Percentiles rank a stretch among this genome's conserved stretches.
Evolutionary conservation across 1,140 invertebrate genomes (phyloP).

Genomic region (Drosophila guanche): DNA sequence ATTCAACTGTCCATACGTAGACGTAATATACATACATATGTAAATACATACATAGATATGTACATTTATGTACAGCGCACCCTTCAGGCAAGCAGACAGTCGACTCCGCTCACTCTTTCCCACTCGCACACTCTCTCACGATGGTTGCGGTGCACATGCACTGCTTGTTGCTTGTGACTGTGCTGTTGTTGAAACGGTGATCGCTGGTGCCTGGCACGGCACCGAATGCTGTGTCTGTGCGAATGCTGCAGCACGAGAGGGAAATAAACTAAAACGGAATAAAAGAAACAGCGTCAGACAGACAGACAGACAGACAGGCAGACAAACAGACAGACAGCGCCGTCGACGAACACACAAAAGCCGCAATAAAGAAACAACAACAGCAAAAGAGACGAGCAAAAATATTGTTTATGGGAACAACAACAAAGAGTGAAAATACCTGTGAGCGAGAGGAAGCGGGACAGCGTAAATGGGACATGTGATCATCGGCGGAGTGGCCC

Average conservation of each 20-base stretch:
- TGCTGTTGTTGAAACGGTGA: slow-evolving; percentile 62
- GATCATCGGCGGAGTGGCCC: slow-evolving; percentile 12
- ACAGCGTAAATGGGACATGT: slow-evolving; percentile 33
- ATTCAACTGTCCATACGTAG: neutral
- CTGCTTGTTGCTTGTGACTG: slow-evolving; percentile 39
- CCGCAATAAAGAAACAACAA: slow-evolving; percentile 48
- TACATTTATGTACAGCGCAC: neutral
- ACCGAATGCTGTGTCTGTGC: slow-evolving; percentile 40
- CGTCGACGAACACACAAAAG: slow-evolving; percentile 43
- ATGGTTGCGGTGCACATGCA: slow-evolving; percentile 59
- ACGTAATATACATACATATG: neutral
- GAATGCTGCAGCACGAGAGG: slow-evolving; percentile 44
- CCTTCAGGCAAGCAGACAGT: too few species aligned
- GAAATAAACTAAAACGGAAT: slow-evolving; percentile 19
- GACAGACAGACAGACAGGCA: slow-evolving; percentile 33
- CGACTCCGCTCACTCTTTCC: neutral
- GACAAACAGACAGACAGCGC: slow-evolving; percentile 31
- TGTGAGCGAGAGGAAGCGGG: slow-evolving; percentile 27
- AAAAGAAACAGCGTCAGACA: slow-evolving; percentile 15
- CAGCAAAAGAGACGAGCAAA: slow-evolving; percentile 48
- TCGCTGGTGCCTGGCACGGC: slow-evolving; percentile 76
- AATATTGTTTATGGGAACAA: slow-evolving; percentile 56
- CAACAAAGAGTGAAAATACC: slow-evolving; percentile 51
- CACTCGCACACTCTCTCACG: neutral
- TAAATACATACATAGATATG: neutral